These are phyloP conservation scores for Cladopsammia gracilis DNA, from an alignment of 64 coral and sea anemone species.

Conservation along the genomic window DNA sequence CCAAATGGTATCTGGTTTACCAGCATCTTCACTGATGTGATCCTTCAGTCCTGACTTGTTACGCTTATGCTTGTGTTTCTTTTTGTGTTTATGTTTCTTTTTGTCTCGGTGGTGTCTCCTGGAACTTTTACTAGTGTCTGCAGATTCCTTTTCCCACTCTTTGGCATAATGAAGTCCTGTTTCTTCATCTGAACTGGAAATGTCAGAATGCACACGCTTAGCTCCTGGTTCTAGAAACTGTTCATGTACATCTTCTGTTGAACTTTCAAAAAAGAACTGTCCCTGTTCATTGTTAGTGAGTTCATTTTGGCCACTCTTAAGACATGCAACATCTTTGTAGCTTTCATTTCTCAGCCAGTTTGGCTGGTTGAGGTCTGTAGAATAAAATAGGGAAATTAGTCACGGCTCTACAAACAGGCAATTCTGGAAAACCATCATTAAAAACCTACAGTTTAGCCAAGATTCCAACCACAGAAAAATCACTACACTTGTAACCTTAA, in stretches of 20 bases:
- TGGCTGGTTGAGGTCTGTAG: constrained; percentile 2
- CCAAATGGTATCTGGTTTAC: constrained; percentile 90
- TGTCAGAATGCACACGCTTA: neutral
- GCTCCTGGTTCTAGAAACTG: neutral
- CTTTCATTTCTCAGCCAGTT: constrained; percentile 52
- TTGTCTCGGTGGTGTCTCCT: constrained; percentile 24
- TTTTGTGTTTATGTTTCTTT: constrained; percentile 70
- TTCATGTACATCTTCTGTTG: neutral
- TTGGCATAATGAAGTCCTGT: neutral
- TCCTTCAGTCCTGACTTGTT: constrained; percentile 5
- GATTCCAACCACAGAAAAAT: no score
- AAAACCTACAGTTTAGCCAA: no score
- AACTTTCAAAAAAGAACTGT: neutral
- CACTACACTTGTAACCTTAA: no score
- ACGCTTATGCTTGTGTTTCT: constrained; percentile 80
- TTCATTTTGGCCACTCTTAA: neutral
- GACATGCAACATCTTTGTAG: constrained; percentile 6
- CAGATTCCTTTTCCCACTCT: neutral
- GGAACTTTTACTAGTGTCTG: neutral
- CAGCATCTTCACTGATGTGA: constrained; percentile 22
- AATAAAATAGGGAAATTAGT: neutral
- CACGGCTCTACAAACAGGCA: neutral
- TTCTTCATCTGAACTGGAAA: constrained; percentile 30
- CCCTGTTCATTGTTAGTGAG: neutral
- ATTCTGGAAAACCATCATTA: neutral